Percentiles rank a stretch among this genome's conserved stretches.
These are phyloP conservation scores for Galerucella pusilla DNA, from an alignment of 2,888 invertebrate species.

Conservation along the genomic window DNA sequence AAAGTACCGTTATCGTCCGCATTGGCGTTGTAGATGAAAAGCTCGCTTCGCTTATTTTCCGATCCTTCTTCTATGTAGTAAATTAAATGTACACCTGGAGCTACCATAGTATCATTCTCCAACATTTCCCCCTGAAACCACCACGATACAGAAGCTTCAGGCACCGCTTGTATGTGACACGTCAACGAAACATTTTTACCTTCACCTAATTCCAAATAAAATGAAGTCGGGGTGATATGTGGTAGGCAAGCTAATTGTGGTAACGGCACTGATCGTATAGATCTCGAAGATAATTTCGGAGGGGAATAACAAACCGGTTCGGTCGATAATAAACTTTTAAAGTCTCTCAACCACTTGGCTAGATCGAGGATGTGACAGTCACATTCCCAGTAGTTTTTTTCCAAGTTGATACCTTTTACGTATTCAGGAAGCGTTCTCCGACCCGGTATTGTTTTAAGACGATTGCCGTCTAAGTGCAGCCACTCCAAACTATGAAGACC, in stretches of 20 bases:
- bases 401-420: slow-evolving; percentile 78
- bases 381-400: slow-evolving; percentile 90
- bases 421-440: slow-evolving; percentile 78
- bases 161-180: slow-evolving; percentile 84
- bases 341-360: slow-evolving; percentile 81
- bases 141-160: slow-evolving; percentile 86
- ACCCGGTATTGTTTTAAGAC: slow-evolving; percentile 78
- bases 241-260: slow-evolving; percentile 86
- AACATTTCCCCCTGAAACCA: slow-evolving; percentile 83
- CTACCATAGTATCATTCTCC: slow-evolving; percentile 79
- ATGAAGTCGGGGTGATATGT: slow-evolving; percentile 79
- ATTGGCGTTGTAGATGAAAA: slow-evolving; percentile 81
- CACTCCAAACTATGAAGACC: slow-evolving; percentile 86
- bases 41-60: slow-evolving; percentile 80
- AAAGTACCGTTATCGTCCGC: slow-evolving; percentile 87
- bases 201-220: slow-evolving; percentile 81
- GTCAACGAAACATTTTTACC: slow-evolving; percentile 85
- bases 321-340: slow-evolving; percentile 80
- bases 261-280: slow-evolving; percentile 73
- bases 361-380: slow-evolving; percentile 85
- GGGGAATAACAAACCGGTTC: slow-evolving; percentile 85
- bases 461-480: slow-evolving; percentile 86
- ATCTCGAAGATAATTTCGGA: slow-evolving; percentile 73
- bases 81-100: slow-evolving; percentile 74
- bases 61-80: slow-evolving; percentile 79